Evolutionary conservation across 2,888 invertebrate species (phyloP).

Genomic region (Nycteola revayana): DNA sequence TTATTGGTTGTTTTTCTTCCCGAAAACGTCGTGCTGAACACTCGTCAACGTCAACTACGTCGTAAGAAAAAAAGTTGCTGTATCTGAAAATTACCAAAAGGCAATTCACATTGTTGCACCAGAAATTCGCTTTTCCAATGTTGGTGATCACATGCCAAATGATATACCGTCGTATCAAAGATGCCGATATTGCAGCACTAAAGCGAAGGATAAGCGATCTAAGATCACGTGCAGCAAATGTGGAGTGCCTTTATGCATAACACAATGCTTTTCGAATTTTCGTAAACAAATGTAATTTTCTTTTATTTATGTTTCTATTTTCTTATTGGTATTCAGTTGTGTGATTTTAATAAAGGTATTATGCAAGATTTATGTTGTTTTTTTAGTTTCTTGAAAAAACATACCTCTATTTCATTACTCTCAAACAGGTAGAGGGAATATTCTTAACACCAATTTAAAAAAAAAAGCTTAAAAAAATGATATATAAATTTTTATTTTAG

Average conservation of each 20-base stretch:
- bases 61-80: constrained; percentile 15
- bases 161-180: constrained; percentile 16
- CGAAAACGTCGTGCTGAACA: constrained; percentile 23
- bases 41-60: constrained; percentile 17
- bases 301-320: constrained; percentile 8
- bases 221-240: constrained; percentile 9
- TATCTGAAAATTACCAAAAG: constrained; percentile 23
- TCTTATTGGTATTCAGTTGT: constrained; percentile 1
- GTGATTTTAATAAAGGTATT: not conserved
- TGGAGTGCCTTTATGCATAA: constrained; percentile 11
- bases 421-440: constrained; percentile 7
- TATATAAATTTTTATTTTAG: constrained; percentile 1
- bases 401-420: not conserved
- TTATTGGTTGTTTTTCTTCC: constrained; percentile 21
- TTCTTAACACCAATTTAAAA: constrained; percentile 8
- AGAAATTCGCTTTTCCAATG: constrained; percentile 17
- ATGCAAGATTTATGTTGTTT: not conserved
- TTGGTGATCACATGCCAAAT: constrained; percentile 22
- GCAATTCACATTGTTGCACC: constrained; percentile 15
- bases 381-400: not conserved
- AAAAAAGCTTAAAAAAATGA: not conserved
- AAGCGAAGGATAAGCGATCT: constrained; percentile 6
- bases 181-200: constrained; percentile 23
- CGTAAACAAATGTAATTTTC: constrained; percentile 10
- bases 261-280: constrained; percentile 16